Evolutionary conservation across 2,888 invertebrate genomes (phyloP).

Genomic region (Quadroppia sp.): DNA sequence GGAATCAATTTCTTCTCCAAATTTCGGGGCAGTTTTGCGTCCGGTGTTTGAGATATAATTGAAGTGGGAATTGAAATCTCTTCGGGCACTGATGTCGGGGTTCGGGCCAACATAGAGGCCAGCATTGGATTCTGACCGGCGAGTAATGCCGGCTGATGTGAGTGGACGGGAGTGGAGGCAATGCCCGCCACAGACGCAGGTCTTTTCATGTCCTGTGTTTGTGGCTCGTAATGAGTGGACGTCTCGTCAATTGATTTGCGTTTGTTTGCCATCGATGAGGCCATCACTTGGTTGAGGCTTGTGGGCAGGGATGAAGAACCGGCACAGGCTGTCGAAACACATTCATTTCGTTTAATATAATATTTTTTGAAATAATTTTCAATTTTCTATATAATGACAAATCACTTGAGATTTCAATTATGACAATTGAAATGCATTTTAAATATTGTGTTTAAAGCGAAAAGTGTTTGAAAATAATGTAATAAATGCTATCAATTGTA

Average conservation of each 20-base stretch:
- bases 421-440: too few species aligned
- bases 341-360: too few species aligned
- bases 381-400: too few species aligned
- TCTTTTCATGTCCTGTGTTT: neutral
- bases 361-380: too few species aligned
- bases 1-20: slow-evolving; percentile 49
- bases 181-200: neutral
- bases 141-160: slow-evolving; percentile 40
- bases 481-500: too few species aligned
- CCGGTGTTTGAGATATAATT: slow-evolving; percentile 59
- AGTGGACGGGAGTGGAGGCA: neutral
- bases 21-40: slow-evolving; percentile 54
- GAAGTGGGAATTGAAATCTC: slow-evolving; percentile 46
- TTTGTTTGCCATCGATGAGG: slow-evolving; percentile 33
- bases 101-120: slow-evolving; percentile 71
- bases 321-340: slow-evolving; percentile 22
- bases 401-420: too few species aligned
- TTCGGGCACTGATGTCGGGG: slow-evolving; percentile 55
- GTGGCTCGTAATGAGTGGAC: slow-evolving; percentile 21
- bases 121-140: slow-evolving; percentile 60
- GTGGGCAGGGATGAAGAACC: slow-evolving; percentile 16
- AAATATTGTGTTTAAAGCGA: too few species aligned
- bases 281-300: slow-evolving; percentile 20
- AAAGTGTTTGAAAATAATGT: too few species aligned
- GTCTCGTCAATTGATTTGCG: slow-evolving; percentile 24